A percentile compares a stretch with the other conserved stretches of the same genome.
Evolutionary conservation across 2,888 invertebrate species (phyloP).

Genomic region (Mellilla xanthometata): DNA sequence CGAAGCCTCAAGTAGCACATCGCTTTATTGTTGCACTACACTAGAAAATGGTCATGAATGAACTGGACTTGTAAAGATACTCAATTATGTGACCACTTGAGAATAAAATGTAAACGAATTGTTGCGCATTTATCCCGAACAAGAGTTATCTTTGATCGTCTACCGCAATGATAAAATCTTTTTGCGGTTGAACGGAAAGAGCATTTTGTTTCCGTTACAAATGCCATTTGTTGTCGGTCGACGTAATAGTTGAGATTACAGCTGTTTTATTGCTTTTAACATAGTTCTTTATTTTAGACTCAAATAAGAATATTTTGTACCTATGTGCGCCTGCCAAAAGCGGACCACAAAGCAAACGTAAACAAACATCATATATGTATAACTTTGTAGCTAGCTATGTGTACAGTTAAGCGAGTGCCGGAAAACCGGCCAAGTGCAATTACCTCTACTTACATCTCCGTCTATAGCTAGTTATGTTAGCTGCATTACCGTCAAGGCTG

Average conservation of each 20-base stretch:
- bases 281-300: no score
- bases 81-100: conserved; percentile 40
- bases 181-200: conserved; percentile 10
- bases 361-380: background rate
- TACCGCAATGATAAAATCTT: conserved; percentile 35
- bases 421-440: conserved; percentile 18
- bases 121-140: conserved; percentile 5
- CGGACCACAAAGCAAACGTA: background rate
- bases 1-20: conserved; percentile 50
- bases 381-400: no score
- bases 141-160: conserved; percentile 33
- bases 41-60: conserved; percentile 24
- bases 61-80: conserved; percentile 4
- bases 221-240: conserved; percentile 1
- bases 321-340: no score
- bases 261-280: background rate
- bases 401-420: background rate
- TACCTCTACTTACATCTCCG: no score
- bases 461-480: conserved; percentile 17
- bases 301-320: no score
- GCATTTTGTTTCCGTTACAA: conserved; percentile 10
- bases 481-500: conserved; percentile 35
- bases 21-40: conserved; percentile 50
- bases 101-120: conserved; percentile 21
- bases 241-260: background rate